Evolutionary conservation across 2,113 vertebrate genomes (phyloP).

Genomic region (Addax nasomaculatus): DNA sequence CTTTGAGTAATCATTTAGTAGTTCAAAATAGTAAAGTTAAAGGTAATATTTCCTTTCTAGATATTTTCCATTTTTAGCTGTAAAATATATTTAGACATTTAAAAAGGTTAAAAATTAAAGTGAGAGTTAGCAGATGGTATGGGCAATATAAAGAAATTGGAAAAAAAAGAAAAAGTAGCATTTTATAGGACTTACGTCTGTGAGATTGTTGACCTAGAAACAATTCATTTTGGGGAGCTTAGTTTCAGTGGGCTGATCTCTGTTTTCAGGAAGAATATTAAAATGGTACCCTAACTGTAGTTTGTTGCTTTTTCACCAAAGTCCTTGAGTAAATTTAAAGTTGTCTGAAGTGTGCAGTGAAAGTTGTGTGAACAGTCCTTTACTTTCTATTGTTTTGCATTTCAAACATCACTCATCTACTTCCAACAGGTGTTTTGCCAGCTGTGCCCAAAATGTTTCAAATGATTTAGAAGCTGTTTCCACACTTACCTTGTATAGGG

Average conservation of each 20-base stretch:
- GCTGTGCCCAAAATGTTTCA: background rate
- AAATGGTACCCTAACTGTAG: background rate
- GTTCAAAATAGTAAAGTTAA: background rate
- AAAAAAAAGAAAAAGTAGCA: background rate
- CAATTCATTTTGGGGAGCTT: background rate
- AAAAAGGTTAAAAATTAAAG: background rate
- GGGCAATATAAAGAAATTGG: background rate
- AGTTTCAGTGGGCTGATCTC: background rate
- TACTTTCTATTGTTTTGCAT: background rate
- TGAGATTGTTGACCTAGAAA: background rate
- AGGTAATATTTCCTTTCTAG: background rate
- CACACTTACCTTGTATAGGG: background rate
- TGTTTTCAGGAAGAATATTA: slow-evolving; percentile 30
- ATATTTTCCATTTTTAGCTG: background rate
- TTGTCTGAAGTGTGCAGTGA: background rate
- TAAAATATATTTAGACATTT: background rate
- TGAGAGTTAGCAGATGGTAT: background rate
- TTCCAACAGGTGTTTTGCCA: background rate
- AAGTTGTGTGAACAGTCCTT: background rate
- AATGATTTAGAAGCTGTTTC: background rate
- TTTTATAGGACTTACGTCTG: background rate
- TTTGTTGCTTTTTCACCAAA: background rate
- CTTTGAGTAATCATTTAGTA: background rate
- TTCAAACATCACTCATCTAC: background rate
- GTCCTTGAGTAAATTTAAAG: background rate